phyloP scores from a whole-genome alignment of 2,797 vertebrate species.

The Coilia nasus region DNA sequence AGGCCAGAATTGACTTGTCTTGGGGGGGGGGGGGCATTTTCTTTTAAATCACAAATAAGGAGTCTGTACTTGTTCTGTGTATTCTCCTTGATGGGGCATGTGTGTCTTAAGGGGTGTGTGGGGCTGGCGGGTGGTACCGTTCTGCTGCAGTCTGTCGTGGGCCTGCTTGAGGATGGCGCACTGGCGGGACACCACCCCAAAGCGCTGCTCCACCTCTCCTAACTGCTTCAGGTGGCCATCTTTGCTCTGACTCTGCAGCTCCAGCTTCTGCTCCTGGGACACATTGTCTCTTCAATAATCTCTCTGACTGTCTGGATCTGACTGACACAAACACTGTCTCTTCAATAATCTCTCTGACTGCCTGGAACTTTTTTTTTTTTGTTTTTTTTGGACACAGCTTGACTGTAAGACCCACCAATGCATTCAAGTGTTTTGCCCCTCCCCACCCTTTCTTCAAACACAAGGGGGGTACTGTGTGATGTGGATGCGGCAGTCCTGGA shows the following conservation, averaged over 20 bases:
- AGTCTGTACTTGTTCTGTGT: neutral
- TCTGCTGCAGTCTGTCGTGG: constrained; percentile 84
- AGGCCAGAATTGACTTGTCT: too few relatives aligned
- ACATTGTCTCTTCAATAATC: constrained; percentile 3
- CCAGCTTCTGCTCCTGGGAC: constrained; percentile 86
- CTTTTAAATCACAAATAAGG: too few relatives aligned
- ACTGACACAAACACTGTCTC: constrained; percentile 26
- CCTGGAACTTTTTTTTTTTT: neutral
- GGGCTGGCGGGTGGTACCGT: constrained; percentile 72
- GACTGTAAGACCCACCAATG: neutral
- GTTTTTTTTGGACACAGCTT: neutral
- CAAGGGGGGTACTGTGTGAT: constrained; percentile 13
- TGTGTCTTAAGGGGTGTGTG: neutral
- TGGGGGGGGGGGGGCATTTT: too few relatives aligned
- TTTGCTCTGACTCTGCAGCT: constrained; percentile 81
- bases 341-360: neutral
- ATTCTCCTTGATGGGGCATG: neutral
- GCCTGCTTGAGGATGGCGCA: constrained; percentile 80
- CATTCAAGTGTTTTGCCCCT: constrained; percentile 6
- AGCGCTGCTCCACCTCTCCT: constrained; percentile 85
- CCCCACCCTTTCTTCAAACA: neutral
- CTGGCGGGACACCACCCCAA: constrained; percentile 70
- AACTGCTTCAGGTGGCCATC: constrained; percentile 87
- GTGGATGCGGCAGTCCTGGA: constrained; percentile 38
- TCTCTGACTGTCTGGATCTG: too few relatives aligned